Conservation (phyloP, 2,888 invertebrate genomes). For the Acanthoscelides obtectus region DNA sequence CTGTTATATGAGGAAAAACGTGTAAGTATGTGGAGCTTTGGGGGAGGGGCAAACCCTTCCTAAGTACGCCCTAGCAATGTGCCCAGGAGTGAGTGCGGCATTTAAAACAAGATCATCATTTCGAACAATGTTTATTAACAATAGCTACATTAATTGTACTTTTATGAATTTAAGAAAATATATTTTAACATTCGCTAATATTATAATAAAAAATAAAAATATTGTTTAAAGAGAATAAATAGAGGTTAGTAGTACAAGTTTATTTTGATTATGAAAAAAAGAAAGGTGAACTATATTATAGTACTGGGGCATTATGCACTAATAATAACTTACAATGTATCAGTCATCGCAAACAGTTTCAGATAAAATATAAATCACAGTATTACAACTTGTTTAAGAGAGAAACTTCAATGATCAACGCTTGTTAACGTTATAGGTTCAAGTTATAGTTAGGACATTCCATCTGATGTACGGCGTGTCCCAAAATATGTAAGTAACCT, state of each 20-base stretch:
- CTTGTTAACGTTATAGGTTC: not conserved
- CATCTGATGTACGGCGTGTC: too few relatives aligned
- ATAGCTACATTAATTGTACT: conserved; percentile 25
- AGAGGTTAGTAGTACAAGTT: conserved; percentile 8
- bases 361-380: conserved; percentile 26
- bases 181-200: conserved; percentile 14
- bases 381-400: conserved; percentile 17
- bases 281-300: not conserved
- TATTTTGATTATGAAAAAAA: conserved; percentile 10
- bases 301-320: not conserved
- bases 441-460: not conserved
- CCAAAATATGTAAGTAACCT: too few relatives aligned
- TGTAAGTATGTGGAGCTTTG: too few relatives aligned
- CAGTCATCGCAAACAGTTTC: conserved; percentile 25
- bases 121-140: conserved; percentile 23
- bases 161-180: conserved; percentile 24
- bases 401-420: conserved; percentile 1
- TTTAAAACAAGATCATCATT: not conserved
- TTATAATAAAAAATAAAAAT: conserved; percentile 9
- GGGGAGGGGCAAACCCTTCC: too few relatives aligned
- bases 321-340: conserved; percentile 23
- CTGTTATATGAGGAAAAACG: too few relatives aligned
- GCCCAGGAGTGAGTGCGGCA: too few relatives aligned
- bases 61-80: too few relatives aligned
- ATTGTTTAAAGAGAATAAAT: conserved; percentile 3